Base-by-base conservation (phyloP, 2,888 invertebrate genomes). In the Patella ulyssiponensis region DNA sequence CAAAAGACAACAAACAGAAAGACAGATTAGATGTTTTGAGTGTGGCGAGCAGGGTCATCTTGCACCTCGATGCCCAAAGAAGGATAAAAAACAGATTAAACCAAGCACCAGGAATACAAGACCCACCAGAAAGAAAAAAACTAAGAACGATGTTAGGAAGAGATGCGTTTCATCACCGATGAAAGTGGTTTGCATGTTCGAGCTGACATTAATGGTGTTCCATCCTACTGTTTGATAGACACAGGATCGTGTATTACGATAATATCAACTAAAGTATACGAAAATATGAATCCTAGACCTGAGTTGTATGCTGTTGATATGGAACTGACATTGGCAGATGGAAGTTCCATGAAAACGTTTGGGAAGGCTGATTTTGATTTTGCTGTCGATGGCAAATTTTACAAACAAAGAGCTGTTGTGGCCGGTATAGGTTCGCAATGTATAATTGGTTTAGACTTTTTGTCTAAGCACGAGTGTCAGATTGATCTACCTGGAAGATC, bases 381-480 rank as follows among this genome's bases (percentile, higher is more conserved):
- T 56, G 14, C 4, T 56, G n/a, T 56, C n/a, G 56, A n/a, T 56
- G 56, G n/a, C n/a, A 56, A 17, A n/a, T 14, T 14, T 56, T 56
- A 56, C n/a, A 56, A 56, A 56, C 56, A 74, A 51, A 27, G n/a
- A 44, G 69, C 33, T 51, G 14, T 69, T 12, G 51, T 74, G 27
- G 53, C 53, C 44, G 54, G 51, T 51, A 53, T 73, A 33, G 51
- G 52, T 33, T 33, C 51, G 17, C n/a, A n/a, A 7, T 27, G 58
- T n/a, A 69, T 75, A 15, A 15, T 73, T 20, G 74, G 71, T n/a
- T 27, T 33, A 33, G 77, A 77, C 53, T 77, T 77, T 71, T 23
- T 77, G 64, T 58, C n/a, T 5, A 23, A 15, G 27, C 70, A 33
- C 70, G 54, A 15, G 17, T 53, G 54, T 23, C 56, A 56, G 53